phyloP scores from a whole-genome alignment of 2,113 vertebrate species.

The Dicrurus megarhynchus region DNA sequence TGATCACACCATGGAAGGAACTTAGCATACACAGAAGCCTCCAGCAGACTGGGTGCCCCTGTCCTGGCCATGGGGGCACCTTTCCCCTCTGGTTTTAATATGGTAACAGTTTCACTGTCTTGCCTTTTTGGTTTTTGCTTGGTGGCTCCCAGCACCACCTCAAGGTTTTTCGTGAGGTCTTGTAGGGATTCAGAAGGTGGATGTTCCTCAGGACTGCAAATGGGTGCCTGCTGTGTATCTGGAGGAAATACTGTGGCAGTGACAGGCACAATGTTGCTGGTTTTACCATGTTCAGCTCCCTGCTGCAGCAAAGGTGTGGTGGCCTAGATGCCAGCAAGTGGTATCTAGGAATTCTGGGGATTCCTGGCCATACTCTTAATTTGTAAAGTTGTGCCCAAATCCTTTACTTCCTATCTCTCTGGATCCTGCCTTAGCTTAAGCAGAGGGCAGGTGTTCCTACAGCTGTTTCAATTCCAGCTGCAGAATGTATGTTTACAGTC shows the following conservation, averaged over 20 bases:
- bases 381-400: not conserved
- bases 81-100: not conserved
- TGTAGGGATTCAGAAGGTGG: not conserved
- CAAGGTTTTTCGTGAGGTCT: not conserved
- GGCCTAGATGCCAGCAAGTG: not conserved
- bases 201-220: not conserved
- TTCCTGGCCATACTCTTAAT: not conserved
- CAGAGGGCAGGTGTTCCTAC: not conserved
- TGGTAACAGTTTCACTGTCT: not conserved
- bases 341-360: not conserved
- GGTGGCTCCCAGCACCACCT: not conserved
- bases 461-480: not conserved
- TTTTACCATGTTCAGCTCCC: not conserved
- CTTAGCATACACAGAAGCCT: not conserved
- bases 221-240: not conserved
- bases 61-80: not conserved
- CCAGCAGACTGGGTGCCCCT: not conserved
- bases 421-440: not conserved
- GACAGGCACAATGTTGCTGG: not conserved
- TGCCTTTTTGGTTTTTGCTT: not conserved
- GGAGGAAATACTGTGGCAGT: not conserved
- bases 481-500: not conserved
- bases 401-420: not conserved
- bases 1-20: not conserved
- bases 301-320: not conserved